phyloP scores from a whole-genome alignment of 2,113 vertebrate species.

The Emydura subglobosa region DNA sequence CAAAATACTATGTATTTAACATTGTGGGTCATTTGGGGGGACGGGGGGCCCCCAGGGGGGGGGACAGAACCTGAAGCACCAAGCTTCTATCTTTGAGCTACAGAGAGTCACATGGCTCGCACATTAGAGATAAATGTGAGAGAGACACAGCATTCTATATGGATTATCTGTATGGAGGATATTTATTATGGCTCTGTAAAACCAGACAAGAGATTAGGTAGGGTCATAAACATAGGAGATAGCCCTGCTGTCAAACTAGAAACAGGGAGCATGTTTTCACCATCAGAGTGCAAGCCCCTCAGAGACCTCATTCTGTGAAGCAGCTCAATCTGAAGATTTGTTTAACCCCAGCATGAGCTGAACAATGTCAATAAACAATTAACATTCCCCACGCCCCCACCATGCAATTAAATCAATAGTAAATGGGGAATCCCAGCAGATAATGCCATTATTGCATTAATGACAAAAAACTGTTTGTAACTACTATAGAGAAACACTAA shows the following conservation, averaged over 20 bases:
- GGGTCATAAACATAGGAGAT: neutral
- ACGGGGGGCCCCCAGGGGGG: too few species aligned
- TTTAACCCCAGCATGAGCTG: slow-evolving; percentile 40
- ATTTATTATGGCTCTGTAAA: rapidly evolving
- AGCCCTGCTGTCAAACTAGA: neutral
- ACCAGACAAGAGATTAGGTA: rapidly evolving
- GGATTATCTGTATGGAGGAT: neutral
- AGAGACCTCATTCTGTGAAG: neutral
- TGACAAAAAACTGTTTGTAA: neutral
- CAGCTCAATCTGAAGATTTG: slow-evolving; percentile 14
- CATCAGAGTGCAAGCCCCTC: neutral
- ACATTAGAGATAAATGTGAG: too few species aligned
- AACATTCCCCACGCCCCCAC: slow-evolving; percentile 2
- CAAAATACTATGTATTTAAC: rapidly evolving
- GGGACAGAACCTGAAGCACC: neutral
- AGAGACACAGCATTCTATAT: rapidly evolving
- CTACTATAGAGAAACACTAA: neutral
- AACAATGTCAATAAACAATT: slow-evolving; percentile 65
- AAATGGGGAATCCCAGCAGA: slow-evolving; percentile 42
- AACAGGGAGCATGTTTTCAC: neutral
- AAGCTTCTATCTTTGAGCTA: rapidly evolving
- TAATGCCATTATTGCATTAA: slow-evolving; percentile 20
- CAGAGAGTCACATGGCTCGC: neutral
- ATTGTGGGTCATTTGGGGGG: neutral
- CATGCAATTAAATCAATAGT: slow-evolving; percentile 57